These are phyloP conservation scores for Dasypolia templi DNA, from an alignment of 2,888 invertebrate species.

Conservation along the genomic window DNA sequence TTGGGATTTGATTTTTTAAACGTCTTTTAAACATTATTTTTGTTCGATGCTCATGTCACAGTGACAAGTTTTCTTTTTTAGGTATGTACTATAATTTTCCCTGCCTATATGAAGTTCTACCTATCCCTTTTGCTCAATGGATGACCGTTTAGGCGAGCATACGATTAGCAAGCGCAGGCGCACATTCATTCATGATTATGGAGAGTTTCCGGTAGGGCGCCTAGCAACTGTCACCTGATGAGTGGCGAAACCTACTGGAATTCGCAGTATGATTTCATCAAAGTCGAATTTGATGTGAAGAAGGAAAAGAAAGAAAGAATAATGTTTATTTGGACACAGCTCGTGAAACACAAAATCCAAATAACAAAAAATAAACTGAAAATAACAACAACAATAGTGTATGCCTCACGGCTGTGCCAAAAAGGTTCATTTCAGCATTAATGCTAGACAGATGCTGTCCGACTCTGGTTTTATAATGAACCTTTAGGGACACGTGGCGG, in stretches of 20 bases:
- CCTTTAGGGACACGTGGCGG: too few species aligned
- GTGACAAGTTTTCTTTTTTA: background rate
- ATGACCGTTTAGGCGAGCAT: conserved; percentile 32
- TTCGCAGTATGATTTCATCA: conserved; percentile 11
- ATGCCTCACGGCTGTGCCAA: too few species aligned
- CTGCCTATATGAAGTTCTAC: conserved; percentile 17
- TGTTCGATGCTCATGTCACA: background rate
- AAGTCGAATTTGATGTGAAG: background rate
- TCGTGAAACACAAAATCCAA: too few species aligned
- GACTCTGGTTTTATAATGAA: too few species aligned
- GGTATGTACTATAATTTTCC: conserved; percentile 25
- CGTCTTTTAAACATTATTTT: background rate
- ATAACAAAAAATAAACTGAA: too few species aligned
- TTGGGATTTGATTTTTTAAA: too few species aligned
- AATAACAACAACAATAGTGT: too few species aligned
- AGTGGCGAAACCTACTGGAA: conserved; percentile 37
- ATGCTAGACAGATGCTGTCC: too few species aligned
- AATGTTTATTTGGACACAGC: too few species aligned
- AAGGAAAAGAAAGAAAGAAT: too few species aligned
- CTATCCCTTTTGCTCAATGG: conserved; percentile 46
- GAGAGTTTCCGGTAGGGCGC: conserved; percentile 51
- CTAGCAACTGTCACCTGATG: conserved; percentile 45
- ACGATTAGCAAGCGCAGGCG: conserved; percentile 52
- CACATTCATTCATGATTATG: conserved; percentile 51
- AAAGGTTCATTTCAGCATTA: too few species aligned